Evolutionary conservation across 2,888 invertebrate genomes (phyloP).

Genomic region (Morpho helenor): DNA sequence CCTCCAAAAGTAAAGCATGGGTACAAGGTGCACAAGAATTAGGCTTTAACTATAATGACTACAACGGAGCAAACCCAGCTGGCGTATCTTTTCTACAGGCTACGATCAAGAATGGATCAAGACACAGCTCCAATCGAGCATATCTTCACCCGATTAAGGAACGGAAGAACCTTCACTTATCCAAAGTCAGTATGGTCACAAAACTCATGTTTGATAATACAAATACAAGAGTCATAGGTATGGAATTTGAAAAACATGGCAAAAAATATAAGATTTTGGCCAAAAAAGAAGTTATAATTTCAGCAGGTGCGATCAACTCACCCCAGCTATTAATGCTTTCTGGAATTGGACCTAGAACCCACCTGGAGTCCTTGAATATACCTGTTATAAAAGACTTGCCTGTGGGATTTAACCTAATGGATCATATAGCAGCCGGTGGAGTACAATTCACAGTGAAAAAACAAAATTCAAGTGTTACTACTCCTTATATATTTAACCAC

Average conservation of each 20-base stretch:
- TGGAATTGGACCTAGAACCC: conserved; percentile 83
- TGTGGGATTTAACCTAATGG: conserved; percentile 85
- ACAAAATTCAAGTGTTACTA: conserved; percentile 50
- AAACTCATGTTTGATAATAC: conserved; percentile 77
- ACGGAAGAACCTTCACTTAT: conserved; percentile 81
- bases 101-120: conserved; percentile 81
- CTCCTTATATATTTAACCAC: conserved; percentile 57
- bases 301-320: conserved; percentile 87
- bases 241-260: conserved; percentile 76
- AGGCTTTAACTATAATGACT: conserved; percentile 79
- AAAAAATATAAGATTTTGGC: conserved; percentile 76
- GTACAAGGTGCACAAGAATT: conserved; percentile 79
- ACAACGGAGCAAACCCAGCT: conserved; percentile 80
- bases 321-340: conserved; percentile 90
- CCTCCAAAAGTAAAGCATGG: conserved; percentile 75
- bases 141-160: conserved; percentile 80
- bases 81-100: conserved; percentile 81
- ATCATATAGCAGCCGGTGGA: conserved; percentile 83
- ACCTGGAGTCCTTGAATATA: conserved; percentile 77
- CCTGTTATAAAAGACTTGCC: conserved; percentile 76
- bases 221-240: conserved; percentile 78
- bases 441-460: conserved; percentile 76
- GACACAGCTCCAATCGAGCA: conserved; percentile 83
- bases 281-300: conserved; percentile 85
- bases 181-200: conserved; percentile 79